These are phyloP conservation scores for Sicus ferrugineus DNA, from an alignment of 2,888 invertebrate species.

Conservation along the genomic window DNA sequence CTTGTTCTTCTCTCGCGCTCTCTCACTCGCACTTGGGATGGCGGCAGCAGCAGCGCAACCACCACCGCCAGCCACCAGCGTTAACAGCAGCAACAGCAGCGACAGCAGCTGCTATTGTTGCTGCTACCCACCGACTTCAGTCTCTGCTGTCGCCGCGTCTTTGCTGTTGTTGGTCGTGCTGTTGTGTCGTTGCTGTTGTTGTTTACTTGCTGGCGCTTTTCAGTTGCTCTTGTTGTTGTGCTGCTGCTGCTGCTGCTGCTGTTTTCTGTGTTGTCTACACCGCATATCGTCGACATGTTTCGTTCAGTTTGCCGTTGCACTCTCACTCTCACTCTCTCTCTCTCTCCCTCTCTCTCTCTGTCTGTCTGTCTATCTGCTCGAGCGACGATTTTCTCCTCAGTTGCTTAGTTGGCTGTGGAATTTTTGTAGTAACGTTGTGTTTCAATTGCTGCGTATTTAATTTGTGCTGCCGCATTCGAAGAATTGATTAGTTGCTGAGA, in stretches of 20 bases:
- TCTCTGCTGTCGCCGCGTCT: conserved; percentile 16
- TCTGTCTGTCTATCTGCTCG: conserved; percentile 12
- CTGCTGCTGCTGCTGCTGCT: conserved; percentile 32
- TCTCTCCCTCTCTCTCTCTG: conserved; percentile 25
- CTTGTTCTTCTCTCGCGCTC: not conserved
- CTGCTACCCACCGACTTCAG: conserved; percentile 7
- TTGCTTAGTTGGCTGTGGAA: conserved; percentile 27
- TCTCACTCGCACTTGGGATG: not conserved
- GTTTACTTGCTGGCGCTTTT: conserved; percentile 15
- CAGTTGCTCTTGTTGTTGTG: conserved; percentile 22
- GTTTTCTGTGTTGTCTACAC: conserved; percentile 31
- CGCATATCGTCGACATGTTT: conserved; percentile 30
- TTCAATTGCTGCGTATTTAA: not conserved
- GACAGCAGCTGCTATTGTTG: not conserved
- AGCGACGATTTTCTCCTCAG: conserved; percentile 20
- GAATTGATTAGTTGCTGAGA: not conserved
- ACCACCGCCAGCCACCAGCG: not conserved
- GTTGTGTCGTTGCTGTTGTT: conserved; percentile 21
- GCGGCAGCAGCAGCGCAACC: not conserved
- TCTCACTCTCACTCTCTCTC: conserved; percentile 6
- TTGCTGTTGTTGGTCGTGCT: conserved; percentile 3
- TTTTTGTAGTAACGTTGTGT: conserved; percentile 26
- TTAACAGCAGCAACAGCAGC: not conserved
- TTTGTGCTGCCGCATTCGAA: not conserved
- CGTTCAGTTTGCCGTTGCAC: conserved; percentile 34